Percentiles rank a stretch among this genome's conserved stretches.
Conservation (phyloP, 1,140 invertebrate genomes). For the Drosophila fuyamai region DNA sequence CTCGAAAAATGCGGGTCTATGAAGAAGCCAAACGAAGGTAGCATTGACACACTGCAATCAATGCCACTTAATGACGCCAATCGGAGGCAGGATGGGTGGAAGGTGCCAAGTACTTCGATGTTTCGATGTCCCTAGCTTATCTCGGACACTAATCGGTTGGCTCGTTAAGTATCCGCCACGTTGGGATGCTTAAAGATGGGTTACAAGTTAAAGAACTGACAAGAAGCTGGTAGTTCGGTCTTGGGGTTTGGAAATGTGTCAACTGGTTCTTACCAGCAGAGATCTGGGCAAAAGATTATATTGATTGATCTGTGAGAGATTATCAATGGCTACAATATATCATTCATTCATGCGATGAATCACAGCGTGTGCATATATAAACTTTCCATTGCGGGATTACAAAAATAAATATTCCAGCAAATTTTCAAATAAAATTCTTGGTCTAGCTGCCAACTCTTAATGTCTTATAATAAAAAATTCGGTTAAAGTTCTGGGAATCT, state of each 20-base stretch:
- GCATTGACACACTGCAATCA: conserved; percentile 53
- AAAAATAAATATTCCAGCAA: neutral
- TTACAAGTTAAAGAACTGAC: conserved; percentile 9
- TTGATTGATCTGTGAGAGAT: conserved; percentile 40
- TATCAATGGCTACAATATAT: conserved; percentile 13
- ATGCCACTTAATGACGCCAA: conserved; percentile 67
- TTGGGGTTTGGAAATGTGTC: conserved; percentile 37
- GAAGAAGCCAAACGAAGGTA: conserved; percentile 9
- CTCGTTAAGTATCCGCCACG: conserved; percentile 15
- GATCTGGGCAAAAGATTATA: conserved; percentile 28
- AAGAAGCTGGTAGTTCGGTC: conserved; percentile 11
- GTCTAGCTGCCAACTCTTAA: neutral
- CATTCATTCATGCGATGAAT: conserved; percentile 12
- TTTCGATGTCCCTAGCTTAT: conserved; percentile 10
- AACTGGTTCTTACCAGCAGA: conserved; percentile 32
- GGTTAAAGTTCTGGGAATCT: neutral
- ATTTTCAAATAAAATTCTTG: conserved; percentile 1
- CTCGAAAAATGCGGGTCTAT: conserved; percentile 48
- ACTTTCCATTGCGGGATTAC: neutral
- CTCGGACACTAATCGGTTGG: conserved; percentile 4
- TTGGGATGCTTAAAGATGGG: neutral
- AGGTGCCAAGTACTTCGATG: conserved; percentile 15
- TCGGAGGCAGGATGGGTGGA: conserved; percentile 8
- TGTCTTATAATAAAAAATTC: neutral
- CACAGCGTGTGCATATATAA: conserved; percentile 2